phyloP scores from a whole-genome alignment of 35 echinoderm and acorn worm genomes.

The Acanthaster planci region DNA sequence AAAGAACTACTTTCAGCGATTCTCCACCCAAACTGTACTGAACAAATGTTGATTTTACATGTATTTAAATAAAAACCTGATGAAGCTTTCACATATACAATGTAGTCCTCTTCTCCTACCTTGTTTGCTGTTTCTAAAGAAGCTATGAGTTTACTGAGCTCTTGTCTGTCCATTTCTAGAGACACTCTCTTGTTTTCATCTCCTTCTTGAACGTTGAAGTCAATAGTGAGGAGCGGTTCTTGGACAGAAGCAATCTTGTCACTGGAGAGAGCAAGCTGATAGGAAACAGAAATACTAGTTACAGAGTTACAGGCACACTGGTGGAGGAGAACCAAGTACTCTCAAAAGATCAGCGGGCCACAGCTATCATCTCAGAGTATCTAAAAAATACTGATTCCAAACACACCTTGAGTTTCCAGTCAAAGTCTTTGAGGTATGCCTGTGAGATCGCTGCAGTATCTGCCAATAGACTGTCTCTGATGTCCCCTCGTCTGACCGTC shows the following conservation, averaged over 20 bases:
- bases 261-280: constrained; percentile 77
- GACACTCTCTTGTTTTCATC: constrained; percentile 56
- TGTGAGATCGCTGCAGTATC: constrained; percentile 70
- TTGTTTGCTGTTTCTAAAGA: constrained; percentile 80
- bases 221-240: constrained; percentile 62
- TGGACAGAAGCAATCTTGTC: constrained; percentile 86
- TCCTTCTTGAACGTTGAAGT: constrained; percentile 51
- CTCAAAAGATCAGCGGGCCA: no score
- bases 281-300: constrained; percentile 20
- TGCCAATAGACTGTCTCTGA: constrained; percentile 48
- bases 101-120: constrained; percentile 22
- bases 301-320: not conserved
- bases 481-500: constrained; percentile 45
- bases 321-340: no score
- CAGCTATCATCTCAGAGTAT: no score
- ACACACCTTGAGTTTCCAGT: constrained; percentile 83
- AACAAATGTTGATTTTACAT: no score
- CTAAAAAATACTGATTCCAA: no score
- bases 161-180: constrained; percentile 63
- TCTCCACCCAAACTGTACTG: no score
- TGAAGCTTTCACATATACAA: no score
- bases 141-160: constrained; percentile 47
- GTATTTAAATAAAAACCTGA: no score
- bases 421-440: constrained; percentile 71
- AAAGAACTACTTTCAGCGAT: no score